Evolutionary conservation across 2,797 vertebrate genomes (phyloP), one percentile per base, ranked within the genome.

Genomic region (Notolabrus celidotus): DNA sequence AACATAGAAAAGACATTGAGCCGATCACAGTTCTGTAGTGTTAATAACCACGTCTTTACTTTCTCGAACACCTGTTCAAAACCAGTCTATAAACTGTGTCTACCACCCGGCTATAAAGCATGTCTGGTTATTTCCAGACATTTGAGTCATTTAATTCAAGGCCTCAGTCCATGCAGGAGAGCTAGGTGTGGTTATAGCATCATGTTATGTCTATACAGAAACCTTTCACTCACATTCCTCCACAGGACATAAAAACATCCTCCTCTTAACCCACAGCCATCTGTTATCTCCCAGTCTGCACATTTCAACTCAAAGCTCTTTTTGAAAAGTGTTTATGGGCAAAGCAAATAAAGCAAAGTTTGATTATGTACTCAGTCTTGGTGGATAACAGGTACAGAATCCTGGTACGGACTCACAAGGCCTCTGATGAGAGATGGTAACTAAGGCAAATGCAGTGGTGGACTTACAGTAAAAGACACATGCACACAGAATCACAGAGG

Each of bases 381-480:
- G 62, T 66, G 63, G 45, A 74, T 65, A 62, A 72, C 38, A 59
- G 64, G 68, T 46, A 17, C 43, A 74, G 60, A 57, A 74, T 78
- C 62, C 70, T 61, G n/a, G 33, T 43, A 34, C 39, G 84, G 82
- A 83, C 75, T 74, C 65, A 25, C 65, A 93, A 94, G 92, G 93
- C 92, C 88, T 91, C 90, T 51, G 62, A 86, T 83, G 72, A 80
- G 68, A 78, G 68, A 74, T 71, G 55, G 41, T 47, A 74, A 83
- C 77, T 88, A 93, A 92, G 85, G 89, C 89, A 87, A 86, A 89
- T 53, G 63, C 46, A 87, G 83, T 61, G 70, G 65, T 60, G 79
- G 34, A 77, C 73, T 67, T 25, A 74, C 25, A 74, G 39, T 55
- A 47, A 6, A 29, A 74, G 64, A 85, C 47, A 75, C 62, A 70